Evolutionary conservation across 2,888 invertebrate genomes (phyloP), one percentile per base, ranked within the genome.

Genomic region (Macaria notata): DNA sequence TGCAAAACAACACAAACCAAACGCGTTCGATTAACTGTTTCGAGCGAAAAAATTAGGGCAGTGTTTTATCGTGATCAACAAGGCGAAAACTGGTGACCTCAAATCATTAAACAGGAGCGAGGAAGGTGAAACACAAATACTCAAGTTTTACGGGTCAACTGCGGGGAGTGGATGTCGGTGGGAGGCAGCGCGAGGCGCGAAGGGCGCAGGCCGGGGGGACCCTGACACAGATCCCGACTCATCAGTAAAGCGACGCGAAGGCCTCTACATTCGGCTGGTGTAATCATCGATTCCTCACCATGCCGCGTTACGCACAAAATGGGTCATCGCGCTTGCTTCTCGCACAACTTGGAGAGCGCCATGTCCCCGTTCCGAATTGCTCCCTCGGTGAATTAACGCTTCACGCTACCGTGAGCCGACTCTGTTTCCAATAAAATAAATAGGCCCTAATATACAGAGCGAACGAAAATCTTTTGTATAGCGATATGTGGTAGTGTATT

Each of bases 221-320:
- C 90, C 86, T 90, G 91, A 91, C 91, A 90, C 85, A 88, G 88
- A 89, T 89, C 85, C 83, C 74, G 79, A 83, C 83, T 82, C 86
- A 86, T 89, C 88, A 86, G 84, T 78, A 81, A 78, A 83, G 78
- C 83, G 77, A 73, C 66, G 79, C 73, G 76, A 79, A 83, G 86
- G 81, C 86, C 87, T 85, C 84, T 83, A 84, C 82, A 86, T 86
- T 88, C 82, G 86, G 83, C 76, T 84, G 82, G 79, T 83, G 80
- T 82, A 62, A 84, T 84, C 89, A 89, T 88, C 83, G 89, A 89
- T 88, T 88, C 86, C 71, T 76, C 81, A 83, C 76, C 80, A 81
- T 75, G 74, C 75, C 75, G 76, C 76, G 77, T 80, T 78, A 83
- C 83, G 84, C 79, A 83, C 84, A 78, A 90, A 89, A 86, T 90